Base-by-base conservation (phyloP, 2,113 vertebrate genomes). In the Eublepharis macularius region DNA sequence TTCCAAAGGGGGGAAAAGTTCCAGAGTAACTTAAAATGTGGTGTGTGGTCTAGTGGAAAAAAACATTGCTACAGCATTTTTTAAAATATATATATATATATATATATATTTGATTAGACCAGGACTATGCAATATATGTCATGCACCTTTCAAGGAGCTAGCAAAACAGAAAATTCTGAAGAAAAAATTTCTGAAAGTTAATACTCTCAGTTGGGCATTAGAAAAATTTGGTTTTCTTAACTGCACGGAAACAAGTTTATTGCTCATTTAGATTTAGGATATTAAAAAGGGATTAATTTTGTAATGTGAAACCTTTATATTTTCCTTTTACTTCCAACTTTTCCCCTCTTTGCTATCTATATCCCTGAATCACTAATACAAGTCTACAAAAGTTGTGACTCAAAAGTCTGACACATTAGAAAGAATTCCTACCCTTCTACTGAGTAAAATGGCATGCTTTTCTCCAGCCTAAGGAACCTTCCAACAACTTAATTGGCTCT, bases 71-170 rank as follows among this genome's bases (percentile, higher is more conserved):
- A 76, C 79, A 93, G 89, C 93, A 93, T 10, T 86, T 89, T n/a
- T n/a, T n/a, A n/a, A n/a, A n/a, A n/a, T 94, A 91, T 85, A 54
- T 9, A 13, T 45, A 60, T 47, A 47, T 91, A 94, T 92, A 39
- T 92, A 92, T 92, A 94, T 91, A 89, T 92, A 92, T 92, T 93
- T 94, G 5, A 94, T 94, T 95, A 92, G 88, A 83, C 83, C 51
- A 63, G 70, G 60, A 78, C 85, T 85, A 60, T 73, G 32, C 69
- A 83, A 39, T 92, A 88, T 87, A 87, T 87, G 75, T 49, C 80
- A 80, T 66, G 74, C 88, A 90, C 86, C 92, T 95, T 92, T 86
- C 76, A 77, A 63, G 17, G 87, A 89, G 54, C 6, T 60, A 81
- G 86, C 47, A 82, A 88, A 91, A 84, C 34, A 68, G 1, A 65